Evolutionary conservation across 1,140 invertebrate species (phyloP).

Genomic region (Capitella teleta): DNA sequence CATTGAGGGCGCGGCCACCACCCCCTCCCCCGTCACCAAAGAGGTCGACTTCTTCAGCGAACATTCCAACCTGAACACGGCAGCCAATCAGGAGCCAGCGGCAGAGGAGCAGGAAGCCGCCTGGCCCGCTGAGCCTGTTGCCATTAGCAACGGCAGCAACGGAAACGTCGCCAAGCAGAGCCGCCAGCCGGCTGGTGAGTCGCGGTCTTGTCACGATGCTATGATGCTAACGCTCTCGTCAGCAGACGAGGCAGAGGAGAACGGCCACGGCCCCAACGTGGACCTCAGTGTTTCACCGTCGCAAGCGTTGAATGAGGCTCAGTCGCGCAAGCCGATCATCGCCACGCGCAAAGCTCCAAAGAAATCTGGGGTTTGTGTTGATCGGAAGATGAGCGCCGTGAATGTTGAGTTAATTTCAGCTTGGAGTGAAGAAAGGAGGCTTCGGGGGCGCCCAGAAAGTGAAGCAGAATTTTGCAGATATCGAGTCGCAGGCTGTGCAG

Average conservation of each 20-base stretch:
- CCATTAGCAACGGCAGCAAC: too few species aligned
- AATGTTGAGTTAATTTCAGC: slow-evolving; percentile 12
- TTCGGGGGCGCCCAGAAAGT: slow-evolving; percentile 95
- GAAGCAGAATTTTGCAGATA: slow-evolving; percentile 81
- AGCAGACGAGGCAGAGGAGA: slow-evolving; percentile 8
- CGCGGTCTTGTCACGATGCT: too few species aligned
- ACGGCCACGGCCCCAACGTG: slow-evolving; percentile 39
- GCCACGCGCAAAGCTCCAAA: slow-evolving; percentile 43
- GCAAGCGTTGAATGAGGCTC: slow-evolving; percentile 29
- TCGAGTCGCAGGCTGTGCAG: slow-evolving; percentile 68
- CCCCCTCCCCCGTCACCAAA: slow-evolving; percentile 28
- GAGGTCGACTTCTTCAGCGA: slow-evolving; percentile 76
- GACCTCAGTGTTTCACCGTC: slow-evolving; percentile 42
- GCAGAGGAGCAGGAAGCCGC: too few species aligned
- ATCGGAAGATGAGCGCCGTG: too few species aligned
- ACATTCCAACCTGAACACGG: slow-evolving; percentile 36
- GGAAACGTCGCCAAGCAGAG: too few species aligned
- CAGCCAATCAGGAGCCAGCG: background rate
- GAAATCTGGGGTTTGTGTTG: background rate
- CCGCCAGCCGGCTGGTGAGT: too few species aligned
- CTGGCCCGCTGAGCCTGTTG: too few species aligned
- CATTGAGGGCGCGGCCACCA: background rate
- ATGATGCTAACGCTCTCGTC: too few species aligned
- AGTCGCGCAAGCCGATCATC: slow-evolving; percentile 59
- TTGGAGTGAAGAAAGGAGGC: slow-evolving; percentile 55